Evolutionary conservation across 2,888 invertebrate genomes (phyloP).

Genomic region (Platycheirus albimanus): DNA sequence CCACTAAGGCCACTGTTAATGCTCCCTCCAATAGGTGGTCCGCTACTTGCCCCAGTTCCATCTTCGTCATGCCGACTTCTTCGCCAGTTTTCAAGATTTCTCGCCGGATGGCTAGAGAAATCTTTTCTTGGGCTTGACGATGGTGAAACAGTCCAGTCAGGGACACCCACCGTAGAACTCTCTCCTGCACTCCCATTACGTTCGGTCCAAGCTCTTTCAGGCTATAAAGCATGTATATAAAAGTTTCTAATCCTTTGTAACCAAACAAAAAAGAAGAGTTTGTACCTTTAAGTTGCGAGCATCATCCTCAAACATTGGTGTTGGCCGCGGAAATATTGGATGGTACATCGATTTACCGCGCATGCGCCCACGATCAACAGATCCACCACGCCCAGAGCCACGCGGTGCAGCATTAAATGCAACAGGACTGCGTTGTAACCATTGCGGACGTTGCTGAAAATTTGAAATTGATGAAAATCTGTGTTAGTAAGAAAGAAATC

Average conservation of each 20-base stretch:
- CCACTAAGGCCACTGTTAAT: constrained; percentile 33
- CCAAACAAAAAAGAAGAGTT: background rate
- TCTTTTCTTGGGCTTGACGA: constrained; percentile 82
- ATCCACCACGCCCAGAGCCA: constrained; percentile 83
- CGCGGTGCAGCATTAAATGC: constrained; percentile 80
- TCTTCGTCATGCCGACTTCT: constrained; percentile 80
- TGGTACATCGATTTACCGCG: constrained; percentile 80
- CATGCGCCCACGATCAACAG: constrained; percentile 83
- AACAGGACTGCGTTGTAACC: constrained; percentile 83
- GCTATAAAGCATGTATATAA: constrained; percentile 63
- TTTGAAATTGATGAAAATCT: constrained; percentile 61
- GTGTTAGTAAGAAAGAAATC: no score
- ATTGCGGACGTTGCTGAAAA: constrained; percentile 80
- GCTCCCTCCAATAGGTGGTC: constrained; percentile 37
- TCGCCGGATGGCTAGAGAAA: constrained; percentile 78
- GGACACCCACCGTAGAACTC: constrained; percentile 48
- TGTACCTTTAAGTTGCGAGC: constrained; percentile 70
- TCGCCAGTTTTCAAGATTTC: constrained; percentile 82
- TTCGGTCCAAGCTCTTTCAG: constrained; percentile 81
- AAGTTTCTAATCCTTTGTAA: background rate
- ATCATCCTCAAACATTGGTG: constrained; percentile 80
- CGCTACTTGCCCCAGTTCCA: constrained; percentile 10
- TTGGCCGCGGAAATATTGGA: constrained; percentile 80
- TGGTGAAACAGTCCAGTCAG: constrained; percentile 81
- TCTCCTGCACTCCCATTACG: constrained; percentile 80